Evolutionary conservation across 1,140 invertebrate genomes (phyloP), one percentile per base, ranked within the genome.

Genomic region (Cotesia typhae): DNA sequence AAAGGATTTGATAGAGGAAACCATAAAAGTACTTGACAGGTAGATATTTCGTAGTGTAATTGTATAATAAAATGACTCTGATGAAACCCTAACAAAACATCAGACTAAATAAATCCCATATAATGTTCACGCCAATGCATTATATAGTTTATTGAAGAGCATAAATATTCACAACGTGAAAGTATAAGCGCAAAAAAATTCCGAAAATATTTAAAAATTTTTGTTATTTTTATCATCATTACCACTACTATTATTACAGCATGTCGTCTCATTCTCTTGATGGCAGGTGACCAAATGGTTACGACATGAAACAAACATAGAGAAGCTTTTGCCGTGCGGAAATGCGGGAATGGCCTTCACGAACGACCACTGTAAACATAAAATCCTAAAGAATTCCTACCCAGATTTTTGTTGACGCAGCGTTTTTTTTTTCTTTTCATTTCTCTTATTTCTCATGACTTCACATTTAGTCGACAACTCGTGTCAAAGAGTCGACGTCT

Each of bases 401-500:
- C 28, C 37, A 35, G 28, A 64, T 66, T 66, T 17, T 28, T 37
- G 53, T 55, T 55, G 4, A 17, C n/a, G 17, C 17, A 55, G 12
- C 17, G 10, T 14, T 37, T 51, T 35, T 17, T 37, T 41, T 66
- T 14, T 28, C 20, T 10, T 52, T 66, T 14, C 47, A 38, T 66
- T 52, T 53, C 37, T 47, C 41, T 47, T 47, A 47, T 47, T 47
- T 47, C 41, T 10, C 41, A 10, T 47, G 41, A 47, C 41, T 7
- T 47, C 41, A 47, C 28, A 38, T 64, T 28, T 14, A 17, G 6
- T 52, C 17, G 64, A 52, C n/a, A 14, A 66, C 38, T 66, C 20
- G 47, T 37, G 38, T 52, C 64, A 66, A 66, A 66, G 64, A 52
- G 64, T 52, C 64, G 41, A 66, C 64, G 47, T 52, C 47, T 52